phyloP scores from a whole-genome alignment of 2,797 vertebrate species.

The Jordanella pulchra region DNA sequence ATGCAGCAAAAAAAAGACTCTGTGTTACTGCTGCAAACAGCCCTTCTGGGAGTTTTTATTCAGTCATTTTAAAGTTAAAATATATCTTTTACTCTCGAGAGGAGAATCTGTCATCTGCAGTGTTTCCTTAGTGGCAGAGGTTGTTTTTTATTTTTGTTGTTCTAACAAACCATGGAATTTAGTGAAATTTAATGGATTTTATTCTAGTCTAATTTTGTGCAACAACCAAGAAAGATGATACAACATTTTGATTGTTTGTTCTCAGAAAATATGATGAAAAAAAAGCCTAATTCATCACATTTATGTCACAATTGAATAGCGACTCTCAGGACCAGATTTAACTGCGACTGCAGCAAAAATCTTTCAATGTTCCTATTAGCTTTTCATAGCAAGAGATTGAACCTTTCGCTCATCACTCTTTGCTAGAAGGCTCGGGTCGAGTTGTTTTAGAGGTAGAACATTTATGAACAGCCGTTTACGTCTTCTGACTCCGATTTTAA shows the following conservation, averaged over 20 bases:
- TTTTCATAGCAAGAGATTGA: background rate
- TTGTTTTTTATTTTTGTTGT: background rate
- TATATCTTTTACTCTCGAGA: conserved; percentile 16
- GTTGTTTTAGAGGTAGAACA: background rate
- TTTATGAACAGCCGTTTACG: background rate
- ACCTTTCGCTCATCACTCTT: background rate
- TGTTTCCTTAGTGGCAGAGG: conserved; percentile 12
- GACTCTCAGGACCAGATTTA: background rate
- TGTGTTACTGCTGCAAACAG: conserved; percentile 27
- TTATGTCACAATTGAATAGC: background rate
- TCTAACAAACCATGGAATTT: no score
- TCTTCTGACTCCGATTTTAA: background rate
- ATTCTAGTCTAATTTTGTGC: background rate
- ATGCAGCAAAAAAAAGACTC: background rate
- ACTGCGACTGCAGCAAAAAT: background rate
- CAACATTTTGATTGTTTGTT: no score
- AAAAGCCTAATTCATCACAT: background rate
- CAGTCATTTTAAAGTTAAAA: conserved; percentile 31
- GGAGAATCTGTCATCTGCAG: conserved; percentile 30
- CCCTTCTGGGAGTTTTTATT: conserved; percentile 1
- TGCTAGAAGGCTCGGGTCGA: background rate
- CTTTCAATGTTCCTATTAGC: background rate
- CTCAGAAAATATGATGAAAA: background rate
- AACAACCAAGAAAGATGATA: background rate
- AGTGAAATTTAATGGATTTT: background rate